Percentiles rank a stretch among this genome's conserved stretches.
Evolutionary conservation across 2,888 invertebrate species (phyloP).

Genomic region (Apotomis betuletana): DNA sequence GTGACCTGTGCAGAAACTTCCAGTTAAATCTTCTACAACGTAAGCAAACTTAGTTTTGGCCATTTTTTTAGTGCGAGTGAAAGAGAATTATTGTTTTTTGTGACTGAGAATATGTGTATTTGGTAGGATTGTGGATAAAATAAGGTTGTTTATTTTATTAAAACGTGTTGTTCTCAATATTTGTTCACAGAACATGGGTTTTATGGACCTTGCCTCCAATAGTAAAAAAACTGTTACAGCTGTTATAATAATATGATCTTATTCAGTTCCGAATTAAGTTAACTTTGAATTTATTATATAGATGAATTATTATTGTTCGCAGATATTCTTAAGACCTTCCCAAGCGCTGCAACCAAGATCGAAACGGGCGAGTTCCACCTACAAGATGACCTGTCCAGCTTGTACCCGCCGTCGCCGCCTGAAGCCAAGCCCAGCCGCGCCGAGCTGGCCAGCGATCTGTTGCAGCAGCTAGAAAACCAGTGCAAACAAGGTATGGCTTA

Average conservation of each 20-base stretch:
- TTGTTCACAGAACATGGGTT: no score
- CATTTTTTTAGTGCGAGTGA: neutral
- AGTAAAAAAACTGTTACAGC: no score
- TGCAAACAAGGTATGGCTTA: constrained; percentile 85
- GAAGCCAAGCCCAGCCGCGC: constrained; percentile 78
- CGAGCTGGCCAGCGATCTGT: constrained; percentile 85
- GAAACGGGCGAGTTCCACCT: constrained; percentile 59
- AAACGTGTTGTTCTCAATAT: no score
- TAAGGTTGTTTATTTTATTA: no score
- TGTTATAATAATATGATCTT: neutral
- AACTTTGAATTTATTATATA: neutral
- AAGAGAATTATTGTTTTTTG: neutral
- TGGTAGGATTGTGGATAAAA: neutral
- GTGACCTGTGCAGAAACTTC: constrained; percentile 77
- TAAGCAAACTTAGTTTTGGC: constrained; percentile 55
- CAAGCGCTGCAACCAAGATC: constrained; percentile 70
- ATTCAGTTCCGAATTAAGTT: neutral
- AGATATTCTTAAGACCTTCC: constrained; percentile 77
- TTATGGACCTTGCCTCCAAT: no score
- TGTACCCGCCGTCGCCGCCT: constrained; percentile 75
- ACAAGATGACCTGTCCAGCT: constrained; percentile 63
- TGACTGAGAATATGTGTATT: neutral
- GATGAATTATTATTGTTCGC: constrained; percentile 44
- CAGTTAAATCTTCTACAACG: constrained; percentile 74
- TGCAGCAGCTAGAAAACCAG: constrained; percentile 87